Conservation (phyloP, 1,140 invertebrate species). For the Phymastichus coffea region DNA sequence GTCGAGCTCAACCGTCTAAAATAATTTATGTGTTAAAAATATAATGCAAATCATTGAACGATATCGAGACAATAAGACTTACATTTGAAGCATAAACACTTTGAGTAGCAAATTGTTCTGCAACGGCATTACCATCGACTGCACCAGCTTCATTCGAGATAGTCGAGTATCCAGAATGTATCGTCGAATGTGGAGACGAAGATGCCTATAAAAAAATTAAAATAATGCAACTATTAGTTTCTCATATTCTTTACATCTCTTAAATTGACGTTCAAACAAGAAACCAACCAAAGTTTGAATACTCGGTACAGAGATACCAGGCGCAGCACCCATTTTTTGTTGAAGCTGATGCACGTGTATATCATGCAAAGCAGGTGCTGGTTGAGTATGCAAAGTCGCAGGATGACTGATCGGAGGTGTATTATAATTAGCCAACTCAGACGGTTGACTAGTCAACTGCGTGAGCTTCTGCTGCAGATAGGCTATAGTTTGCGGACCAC, state of each 20-base stretch:
- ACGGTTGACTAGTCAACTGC: constrained; percentile 59
- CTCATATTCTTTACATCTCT: too few relatives aligned
- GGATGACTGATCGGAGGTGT: constrained; percentile 60
- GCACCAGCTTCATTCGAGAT: too few relatives aligned
- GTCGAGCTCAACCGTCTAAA: too few relatives aligned
- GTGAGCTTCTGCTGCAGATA: constrained; percentile 60
- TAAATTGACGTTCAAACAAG: too few relatives aligned
- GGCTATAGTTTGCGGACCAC: constrained; percentile 58
- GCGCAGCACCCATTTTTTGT: constrained; percentile 60
- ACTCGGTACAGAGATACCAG: constrained; percentile 48
- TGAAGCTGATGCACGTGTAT: constrained; percentile 62
- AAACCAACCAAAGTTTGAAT: constrained; percentile 48
- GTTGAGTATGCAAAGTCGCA: constrained; percentile 59
- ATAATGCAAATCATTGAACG: not conserved
- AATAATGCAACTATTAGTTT: too few relatives aligned
- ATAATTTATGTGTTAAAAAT: not conserved
- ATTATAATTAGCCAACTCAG: constrained; percentile 53
- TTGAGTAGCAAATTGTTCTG: constrained; percentile 29
- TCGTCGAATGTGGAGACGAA: not conserved
- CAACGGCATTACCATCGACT: not conserved
- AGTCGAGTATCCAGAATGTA: too few relatives aligned
- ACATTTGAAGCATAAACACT: constrained; percentile 32
- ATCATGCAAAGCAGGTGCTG: constrained; percentile 54
- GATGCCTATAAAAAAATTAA: constrained; percentile 16
- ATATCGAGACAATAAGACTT: constrained; percentile 24